phyloP scores from a whole-genome alignment of 2,113 vertebrate species.

The Ranitomeya imitator region DNA sequence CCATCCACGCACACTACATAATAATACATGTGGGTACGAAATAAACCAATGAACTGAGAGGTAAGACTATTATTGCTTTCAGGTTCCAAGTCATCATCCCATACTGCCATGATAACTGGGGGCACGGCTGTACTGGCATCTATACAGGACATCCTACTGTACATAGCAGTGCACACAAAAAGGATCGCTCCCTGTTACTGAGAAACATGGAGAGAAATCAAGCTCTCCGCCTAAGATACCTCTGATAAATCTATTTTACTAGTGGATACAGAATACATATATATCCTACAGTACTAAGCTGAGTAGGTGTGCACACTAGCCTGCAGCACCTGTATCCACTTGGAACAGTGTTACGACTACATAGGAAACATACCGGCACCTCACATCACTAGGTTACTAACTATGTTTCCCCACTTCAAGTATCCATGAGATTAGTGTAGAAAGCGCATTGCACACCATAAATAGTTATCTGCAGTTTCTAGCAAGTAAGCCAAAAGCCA shows the following conservation, averaged over 20 bases:
- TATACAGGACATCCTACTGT: background rate
- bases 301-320: background rate
- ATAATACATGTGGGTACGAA: background rate
- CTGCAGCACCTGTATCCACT: background rate
- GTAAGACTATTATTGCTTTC: slow-evolving; percentile 30
- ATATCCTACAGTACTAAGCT: slow-evolving; percentile 15
- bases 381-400: background rate
- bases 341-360: slow-evolving; percentile 1
- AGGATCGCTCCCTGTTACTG: background rate
- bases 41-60: background rate
- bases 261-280: slow-evolving; percentile 13
- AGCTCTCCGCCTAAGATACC: background rate
- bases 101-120: background rate
- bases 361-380: slow-evolving; percentile 14
- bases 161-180: background rate
- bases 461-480: background rate
- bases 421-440: background rate
- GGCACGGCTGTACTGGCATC: background rate
- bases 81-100: slow-evolving; percentile 1
- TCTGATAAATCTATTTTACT: background rate
- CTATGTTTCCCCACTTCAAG: background rate
- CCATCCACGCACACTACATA: background rate
- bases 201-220: slow-evolving; percentile 22
- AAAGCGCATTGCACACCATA: background rate
- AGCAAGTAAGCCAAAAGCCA: background rate